Evolutionary conservation across 2,113 vertebrate species (phyloP).

Genomic region (Alouatta palliata): DNA sequence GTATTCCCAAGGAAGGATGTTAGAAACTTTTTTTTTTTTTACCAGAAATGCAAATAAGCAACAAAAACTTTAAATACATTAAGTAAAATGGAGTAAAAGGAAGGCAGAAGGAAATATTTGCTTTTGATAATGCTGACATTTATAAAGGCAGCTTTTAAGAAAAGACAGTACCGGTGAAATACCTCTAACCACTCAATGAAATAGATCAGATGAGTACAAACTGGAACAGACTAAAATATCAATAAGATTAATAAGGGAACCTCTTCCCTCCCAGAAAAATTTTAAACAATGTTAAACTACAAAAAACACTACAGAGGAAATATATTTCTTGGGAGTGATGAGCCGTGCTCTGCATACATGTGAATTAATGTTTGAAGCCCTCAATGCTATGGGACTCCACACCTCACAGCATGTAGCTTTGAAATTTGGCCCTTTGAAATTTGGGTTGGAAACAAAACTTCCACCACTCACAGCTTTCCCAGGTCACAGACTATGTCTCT

Average conservation of each 20-base stretch:
- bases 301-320: not conserved
- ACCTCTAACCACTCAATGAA: not conserved
- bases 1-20: not conserved
- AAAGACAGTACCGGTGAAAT: not conserved
- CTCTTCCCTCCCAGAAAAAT: not conserved
- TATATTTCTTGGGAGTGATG: not conserved
- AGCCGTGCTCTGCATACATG: not conserved
- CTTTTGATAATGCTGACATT: not conserved
- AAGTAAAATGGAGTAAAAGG: not conserved
- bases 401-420: not conserved
- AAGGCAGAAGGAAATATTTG: slow-evolving; percentile 4
- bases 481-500: not conserved
- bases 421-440: not conserved
- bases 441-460: not conserved
- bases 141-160: not conserved
- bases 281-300: not conserved
- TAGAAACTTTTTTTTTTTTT: not conserved
- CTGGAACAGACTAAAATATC: not conserved
- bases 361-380: not conserved
- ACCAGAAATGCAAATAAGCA: slow-evolving; percentile 20
- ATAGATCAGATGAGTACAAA: not conserved
- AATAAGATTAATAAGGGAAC: not conserved
- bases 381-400: not conserved
- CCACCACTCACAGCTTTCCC: not conserved
- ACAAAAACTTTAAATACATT: not conserved